phyloP scores from a whole-genome alignment of 2,797 vertebrate species.

The Pteropus rufus region DNA sequence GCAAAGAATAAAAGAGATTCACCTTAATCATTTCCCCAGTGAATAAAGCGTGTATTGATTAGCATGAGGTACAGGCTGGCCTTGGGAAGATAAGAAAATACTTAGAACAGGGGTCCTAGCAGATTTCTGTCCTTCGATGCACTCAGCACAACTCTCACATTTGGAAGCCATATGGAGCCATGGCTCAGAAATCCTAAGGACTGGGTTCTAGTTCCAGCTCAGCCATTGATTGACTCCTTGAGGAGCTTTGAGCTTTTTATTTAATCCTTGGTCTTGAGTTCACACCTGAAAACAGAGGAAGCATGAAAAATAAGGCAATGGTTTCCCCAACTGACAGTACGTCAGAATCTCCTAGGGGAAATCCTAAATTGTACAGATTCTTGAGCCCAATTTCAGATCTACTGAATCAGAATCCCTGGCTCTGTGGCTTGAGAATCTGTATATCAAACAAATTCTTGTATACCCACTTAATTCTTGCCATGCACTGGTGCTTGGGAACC shows the following conservation, averaged over 20 bases:
- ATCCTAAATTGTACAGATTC: background rate
- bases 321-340: background rate
- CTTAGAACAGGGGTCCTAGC: background rate
- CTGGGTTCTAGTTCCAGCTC: background rate
- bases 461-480: background rate
- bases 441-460: background rate
- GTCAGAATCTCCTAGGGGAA: background rate
- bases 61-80: background rate
- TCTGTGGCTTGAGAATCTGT: background rate
- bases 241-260: background rate
- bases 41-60: background rate
- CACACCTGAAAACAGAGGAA: background rate
- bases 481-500: background rate
- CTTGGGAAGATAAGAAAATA: background rate
- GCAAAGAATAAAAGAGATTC: slow-evolving; percentile 29
- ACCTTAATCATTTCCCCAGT: slow-evolving; percentile 29
- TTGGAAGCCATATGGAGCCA: background rate
- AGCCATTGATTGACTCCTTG: background rate
- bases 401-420: background rate
- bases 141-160: background rate
- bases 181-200: background rate
- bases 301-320: background rate
- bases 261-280: background rate
- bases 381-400: background rate
- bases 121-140: background rate